Percentiles rank a stretch among this genome's conserved stretches.
Evolutionary conservation across 2,888 invertebrate species (phyloP).

Genomic region (Oscheius sp.): DNA sequence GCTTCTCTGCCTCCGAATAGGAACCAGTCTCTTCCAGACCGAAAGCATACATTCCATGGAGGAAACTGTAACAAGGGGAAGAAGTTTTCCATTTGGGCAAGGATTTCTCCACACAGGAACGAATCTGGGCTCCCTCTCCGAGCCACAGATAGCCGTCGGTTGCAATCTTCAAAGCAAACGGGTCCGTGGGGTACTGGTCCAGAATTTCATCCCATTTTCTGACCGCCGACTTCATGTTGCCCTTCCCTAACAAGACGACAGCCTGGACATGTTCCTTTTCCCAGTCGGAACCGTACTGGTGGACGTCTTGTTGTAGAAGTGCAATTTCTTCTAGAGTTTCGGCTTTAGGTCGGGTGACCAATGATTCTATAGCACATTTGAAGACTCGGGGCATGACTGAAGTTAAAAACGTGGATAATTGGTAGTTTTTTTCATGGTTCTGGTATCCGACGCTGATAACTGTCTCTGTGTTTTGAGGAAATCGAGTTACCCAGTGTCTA

Average conservation of each 20-base stretch:
- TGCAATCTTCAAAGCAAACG: slow-evolving; percentile 76
- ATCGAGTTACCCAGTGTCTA: too few relatives aligned
- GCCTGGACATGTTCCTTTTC: slow-evolving; percentile 67
- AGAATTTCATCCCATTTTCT: slow-evolving; percentile 76
- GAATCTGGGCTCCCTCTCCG: slow-evolving; percentile 74
- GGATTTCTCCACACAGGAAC: slow-evolving; percentile 76
- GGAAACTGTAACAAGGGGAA: slow-evolving; percentile 76
- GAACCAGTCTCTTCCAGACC: slow-evolving; percentile 76
- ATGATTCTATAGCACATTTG: background rate
- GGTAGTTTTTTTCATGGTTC: too few relatives aligned
- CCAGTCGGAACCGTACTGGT: slow-evolving; percentile 56
- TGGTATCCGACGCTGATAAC: too few relatives aligned
- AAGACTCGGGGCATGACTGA: slow-evolving; percentile 17
- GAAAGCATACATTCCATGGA: slow-evolving; percentile 77
- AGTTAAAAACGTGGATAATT: background rate
- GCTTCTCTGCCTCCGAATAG: slow-evolving; percentile 74
- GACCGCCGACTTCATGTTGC: slow-evolving; percentile 74
- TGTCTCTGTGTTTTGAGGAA: too few relatives aligned
- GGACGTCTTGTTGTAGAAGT: slow-evolving; percentile 1
- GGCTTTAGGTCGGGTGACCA: background rate
- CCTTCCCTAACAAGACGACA: slow-evolving; percentile 43
- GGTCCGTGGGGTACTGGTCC: slow-evolving; percentile 75
- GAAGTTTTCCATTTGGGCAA: slow-evolving; percentile 74
- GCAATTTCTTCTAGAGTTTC: background rate
- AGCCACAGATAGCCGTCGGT: slow-evolving; percentile 74